Evolutionary conservation across 2,113 vertebrate genomes (phyloP), one percentile per base, ranked within the genome.

Genomic region (Anhinga rufa): DNA sequence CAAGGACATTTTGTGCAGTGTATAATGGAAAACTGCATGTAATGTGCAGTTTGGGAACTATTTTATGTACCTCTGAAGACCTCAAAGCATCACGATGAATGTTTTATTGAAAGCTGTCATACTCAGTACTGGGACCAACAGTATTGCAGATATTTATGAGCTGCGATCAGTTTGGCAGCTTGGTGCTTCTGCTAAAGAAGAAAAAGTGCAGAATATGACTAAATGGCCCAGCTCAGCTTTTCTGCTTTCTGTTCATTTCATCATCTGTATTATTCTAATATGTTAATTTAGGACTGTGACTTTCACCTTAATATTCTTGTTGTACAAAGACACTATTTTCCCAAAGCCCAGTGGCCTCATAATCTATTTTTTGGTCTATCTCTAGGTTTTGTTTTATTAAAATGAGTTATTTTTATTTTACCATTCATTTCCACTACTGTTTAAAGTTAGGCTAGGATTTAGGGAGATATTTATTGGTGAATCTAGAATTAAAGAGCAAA

Each of bases 1-100:
- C 98, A 98, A 98, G 98, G 98, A 98, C 97, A 90, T 98, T 98
- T 97, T 98, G 78, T 97, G 86, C 92, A 95, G 87, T 69, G 48
- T 95, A 40, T 97, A 98, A 98, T 98, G 87, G 95, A 97, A 98
- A 98, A 96, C 89, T 97, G 86, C 85, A 93, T 95, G 79, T 96
- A 98, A 98, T 98, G 96, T 98, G 98, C 97, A 97, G 88, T 98
- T 97, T 97, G 98, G 97, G 98, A 98, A 95, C 96, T 89, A 69
- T 97, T 98, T 98, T 94, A 95, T 96, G 91, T 95, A 96, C 91
- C 97, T 97, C 96, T 92, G 95, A 97, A 98, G 97, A 97, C 92
- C 95, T 95, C 95, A 94, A 95, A 97, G 86, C 84, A 98, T 97
- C 97, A 97, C 95, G 97, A 65, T 94, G 97, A 96, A 96, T 97